Evolutionary conservation across 2,797 vertebrate species (phyloP).

Genomic region (Sciurus vulgaris): DNA sequence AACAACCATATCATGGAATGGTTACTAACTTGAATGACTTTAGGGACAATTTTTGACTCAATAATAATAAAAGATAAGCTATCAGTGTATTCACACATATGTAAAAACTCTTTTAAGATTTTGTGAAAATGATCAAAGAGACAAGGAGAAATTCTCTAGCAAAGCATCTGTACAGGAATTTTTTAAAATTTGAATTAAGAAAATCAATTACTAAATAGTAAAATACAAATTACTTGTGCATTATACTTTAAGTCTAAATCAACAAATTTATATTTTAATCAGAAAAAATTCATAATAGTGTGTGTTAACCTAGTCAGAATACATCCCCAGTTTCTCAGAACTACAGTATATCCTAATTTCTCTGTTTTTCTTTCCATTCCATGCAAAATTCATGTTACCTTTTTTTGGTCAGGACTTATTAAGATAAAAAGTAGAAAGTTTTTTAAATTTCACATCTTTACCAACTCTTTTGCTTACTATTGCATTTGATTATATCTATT

Average conservation of each 20-base stretch:
- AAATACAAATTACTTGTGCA: not conserved
- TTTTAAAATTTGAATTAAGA: not conserved
- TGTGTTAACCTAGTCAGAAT: not conserved
- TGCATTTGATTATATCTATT: not conserved
- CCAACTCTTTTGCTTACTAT: not conserved
- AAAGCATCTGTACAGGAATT: not conserved
- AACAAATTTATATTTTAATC: slow-evolving; percentile 13
- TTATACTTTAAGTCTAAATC: not conserved
- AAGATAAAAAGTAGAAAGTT: not conserved
- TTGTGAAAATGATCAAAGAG: not conserved
- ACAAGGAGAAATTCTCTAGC: not conserved
- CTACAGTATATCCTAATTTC: not conserved
- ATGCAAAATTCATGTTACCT: not conserved
- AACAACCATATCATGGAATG: slow-evolving; percentile 56
- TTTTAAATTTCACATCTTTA: rapidly evolving
- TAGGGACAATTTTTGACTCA: not conserved
- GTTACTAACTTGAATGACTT: slow-evolving; percentile 28
- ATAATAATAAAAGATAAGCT: slow-evolving; percentile 7
- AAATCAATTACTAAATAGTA: not conserved
- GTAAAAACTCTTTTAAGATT: slow-evolving; percentile 8
- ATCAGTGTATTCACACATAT: not conserved
- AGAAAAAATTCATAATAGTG: not conserved
- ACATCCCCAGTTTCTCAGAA: not conserved
- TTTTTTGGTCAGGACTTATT: not conserved
- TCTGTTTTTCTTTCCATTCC: not conserved